Conservation (phyloP, 2,113 vertebrate genomes). For the Ailuropoda melanoleuca region DNA sequence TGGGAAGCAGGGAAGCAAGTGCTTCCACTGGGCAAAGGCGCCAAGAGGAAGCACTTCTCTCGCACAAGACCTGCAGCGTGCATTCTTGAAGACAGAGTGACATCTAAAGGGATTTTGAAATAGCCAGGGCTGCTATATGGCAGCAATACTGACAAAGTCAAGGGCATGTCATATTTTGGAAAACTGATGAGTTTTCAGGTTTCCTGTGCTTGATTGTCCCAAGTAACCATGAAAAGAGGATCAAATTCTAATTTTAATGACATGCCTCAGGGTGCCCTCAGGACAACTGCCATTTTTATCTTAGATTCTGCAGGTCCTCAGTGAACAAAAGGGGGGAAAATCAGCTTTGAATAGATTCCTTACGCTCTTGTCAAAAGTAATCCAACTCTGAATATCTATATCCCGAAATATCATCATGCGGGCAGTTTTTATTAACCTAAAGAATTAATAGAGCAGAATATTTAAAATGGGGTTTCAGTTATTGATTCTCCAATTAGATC, state of each 20-base stretch:
- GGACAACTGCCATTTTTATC: slow-evolving; percentile 97
- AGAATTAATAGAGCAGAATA: slow-evolving; percentile 84
- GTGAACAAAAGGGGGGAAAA: slow-evolving; percentile 85
- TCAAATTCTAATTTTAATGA: slow-evolving; percentile 98
- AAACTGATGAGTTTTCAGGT: slow-evolving; percentile 98
- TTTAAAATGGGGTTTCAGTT: slow-evolving; percentile 83
- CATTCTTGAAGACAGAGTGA: slow-evolving; percentile 98
- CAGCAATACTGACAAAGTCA: slow-evolving; percentile 89
- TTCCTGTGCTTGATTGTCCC: slow-evolving; percentile 95
- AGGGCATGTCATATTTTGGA: slow-evolving; percentile 92
- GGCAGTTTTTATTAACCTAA: slow-evolving; percentile 83
- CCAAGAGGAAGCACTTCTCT: slow-evolving; percentile 56
- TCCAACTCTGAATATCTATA: slow-evolving; percentile 89
- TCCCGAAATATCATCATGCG: slow-evolving; percentile 83
- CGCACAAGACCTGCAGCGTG: slow-evolving; percentile 48
- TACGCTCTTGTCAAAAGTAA: slow-evolving; percentile 89
- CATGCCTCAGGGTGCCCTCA: slow-evolving; percentile 95
- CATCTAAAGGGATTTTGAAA: slow-evolving; percentile 97
- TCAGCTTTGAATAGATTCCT: slow-evolving; percentile 89
- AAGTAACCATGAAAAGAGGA: slow-evolving; percentile 93
- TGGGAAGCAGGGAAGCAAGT: slow-evolving; percentile 59
- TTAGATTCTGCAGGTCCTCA: slow-evolving; percentile 90
- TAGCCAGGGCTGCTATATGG: slow-evolving; percentile 78
- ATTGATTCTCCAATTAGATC: slow-evolving; percentile 85
- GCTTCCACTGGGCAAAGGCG: slow-evolving; percentile 41